Conservation (phyloP, 1,140 invertebrate genomes). For the Caenorhabditis briggsae region DNA sequence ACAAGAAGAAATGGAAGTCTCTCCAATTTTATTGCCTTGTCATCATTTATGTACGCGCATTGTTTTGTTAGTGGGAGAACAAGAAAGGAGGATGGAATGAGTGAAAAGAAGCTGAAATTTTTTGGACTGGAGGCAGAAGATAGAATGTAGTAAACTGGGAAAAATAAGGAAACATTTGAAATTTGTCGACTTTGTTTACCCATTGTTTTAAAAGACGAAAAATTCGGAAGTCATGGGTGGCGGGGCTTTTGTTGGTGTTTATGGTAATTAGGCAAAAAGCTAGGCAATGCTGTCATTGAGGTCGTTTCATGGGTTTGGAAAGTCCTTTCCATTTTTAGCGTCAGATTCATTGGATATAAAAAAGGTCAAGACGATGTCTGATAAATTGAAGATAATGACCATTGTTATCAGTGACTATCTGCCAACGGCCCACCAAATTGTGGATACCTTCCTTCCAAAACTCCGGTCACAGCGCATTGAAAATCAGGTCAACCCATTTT, state of each 20-base stretch:
- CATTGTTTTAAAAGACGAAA: not conserved
- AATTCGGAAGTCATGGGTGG: not conserved
- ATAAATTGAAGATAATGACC: too few species aligned
- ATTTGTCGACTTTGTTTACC: conserved; percentile 6
- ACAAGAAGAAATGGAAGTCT: conserved; percentile 45
- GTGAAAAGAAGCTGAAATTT: not conserved
- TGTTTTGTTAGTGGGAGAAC: not conserved
- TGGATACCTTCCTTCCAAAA: too few species aligned
- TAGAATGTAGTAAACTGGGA: not conserved
- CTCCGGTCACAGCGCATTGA: too few species aligned
- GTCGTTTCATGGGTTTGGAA: too few species aligned
- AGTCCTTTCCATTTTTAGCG: too few species aligned
- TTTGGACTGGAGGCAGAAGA: not conserved
- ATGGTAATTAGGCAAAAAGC: not conserved
- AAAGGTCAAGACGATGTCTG: too few species aligned
- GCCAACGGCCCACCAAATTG: too few species aligned
- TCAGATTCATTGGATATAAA: too few species aligned
- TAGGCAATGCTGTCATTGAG: too few species aligned
- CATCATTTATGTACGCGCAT: conserved; percentile 50
- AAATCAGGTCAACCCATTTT: too few species aligned
- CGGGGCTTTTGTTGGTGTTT: not conserved
- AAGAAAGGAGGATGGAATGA: not conserved
- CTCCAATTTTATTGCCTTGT: conserved; percentile 52
- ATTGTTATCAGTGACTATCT: too few species aligned
- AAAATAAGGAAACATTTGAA: not conserved